Conservation (phyloP, 2,113 vertebrate genomes). For the Psammodynastes pulverulentus region DNA sequence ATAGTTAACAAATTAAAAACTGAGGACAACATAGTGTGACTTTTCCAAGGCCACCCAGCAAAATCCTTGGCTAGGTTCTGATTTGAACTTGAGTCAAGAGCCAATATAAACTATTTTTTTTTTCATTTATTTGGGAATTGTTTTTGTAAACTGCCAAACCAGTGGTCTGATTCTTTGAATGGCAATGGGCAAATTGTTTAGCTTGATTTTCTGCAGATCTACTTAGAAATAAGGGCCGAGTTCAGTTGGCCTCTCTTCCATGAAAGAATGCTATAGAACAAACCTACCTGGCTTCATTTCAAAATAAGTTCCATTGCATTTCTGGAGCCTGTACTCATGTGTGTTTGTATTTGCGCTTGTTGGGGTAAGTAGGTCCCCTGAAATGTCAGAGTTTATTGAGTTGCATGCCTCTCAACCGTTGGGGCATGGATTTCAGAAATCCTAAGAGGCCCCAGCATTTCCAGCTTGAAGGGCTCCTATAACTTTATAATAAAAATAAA, state of each 20-base stretch:
- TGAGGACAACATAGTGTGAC: not conserved
- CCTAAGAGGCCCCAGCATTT: not conserved
- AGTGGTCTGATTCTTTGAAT: not conserved
- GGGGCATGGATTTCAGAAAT: not conserved
- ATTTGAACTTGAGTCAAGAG: conserved; percentile 10
- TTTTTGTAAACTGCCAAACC: not conserved
- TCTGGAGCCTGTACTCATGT: not conserved
- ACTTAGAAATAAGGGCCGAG: not conserved
- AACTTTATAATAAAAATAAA: not conserved
- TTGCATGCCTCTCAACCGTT: not conserved
- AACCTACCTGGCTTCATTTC: not conserved
- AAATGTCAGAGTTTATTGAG: not conserved
- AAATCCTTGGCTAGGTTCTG: not conserved
- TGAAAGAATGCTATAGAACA: not conserved
- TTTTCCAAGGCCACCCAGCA: conserved; percentile 14
- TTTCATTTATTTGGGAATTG: not conserved
- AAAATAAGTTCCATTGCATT: not conserved
- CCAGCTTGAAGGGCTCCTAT: not conserved
- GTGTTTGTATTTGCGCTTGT: not conserved
- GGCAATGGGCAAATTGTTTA: not conserved
- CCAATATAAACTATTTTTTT: not conserved
- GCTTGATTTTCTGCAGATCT: not conserved
- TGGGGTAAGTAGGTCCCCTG: not conserved
- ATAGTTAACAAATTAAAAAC: not conserved
- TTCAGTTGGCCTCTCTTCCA: not conserved